Evolutionary conservation across 92 coral and sea anemone genomes (phyloP).

Genomic region (Plumapathes pennacea): DNA sequence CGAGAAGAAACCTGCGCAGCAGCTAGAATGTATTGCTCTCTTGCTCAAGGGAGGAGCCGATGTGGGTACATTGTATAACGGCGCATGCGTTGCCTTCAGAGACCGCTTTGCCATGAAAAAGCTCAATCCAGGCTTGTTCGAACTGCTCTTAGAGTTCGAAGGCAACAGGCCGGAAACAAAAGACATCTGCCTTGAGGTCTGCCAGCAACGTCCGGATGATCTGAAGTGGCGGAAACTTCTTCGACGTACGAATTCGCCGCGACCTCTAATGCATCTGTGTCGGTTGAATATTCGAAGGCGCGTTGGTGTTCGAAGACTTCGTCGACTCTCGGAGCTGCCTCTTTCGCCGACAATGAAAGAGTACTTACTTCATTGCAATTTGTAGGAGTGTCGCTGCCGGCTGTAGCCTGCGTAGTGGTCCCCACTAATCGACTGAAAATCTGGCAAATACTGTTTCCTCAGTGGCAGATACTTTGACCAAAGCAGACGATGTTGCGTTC

Average conservation of each 20-base stretch:
- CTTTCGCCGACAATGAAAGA: constrained; percentile 52
- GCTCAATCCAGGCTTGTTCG: constrained; percentile 30
- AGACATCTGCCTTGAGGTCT: constrained; percentile 16
- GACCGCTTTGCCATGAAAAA: constrained; percentile 36
- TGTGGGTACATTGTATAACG: constrained; percentile 29
- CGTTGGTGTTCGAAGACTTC: constrained; percentile 36
- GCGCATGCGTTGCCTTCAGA: constrained; percentile 46
- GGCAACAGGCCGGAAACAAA: constrained; percentile 34
- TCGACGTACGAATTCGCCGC: constrained; percentile 49
- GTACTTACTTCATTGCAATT: constrained; percentile 36
- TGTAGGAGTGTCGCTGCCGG: too few species aligned
- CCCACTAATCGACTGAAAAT: too few species aligned
- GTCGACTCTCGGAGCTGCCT: constrained; percentile 49
- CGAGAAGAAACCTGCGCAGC: constrained; percentile 19
- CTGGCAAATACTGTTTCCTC: too few species aligned
- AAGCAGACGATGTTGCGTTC: too few species aligned
- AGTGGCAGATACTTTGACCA: too few species aligned
- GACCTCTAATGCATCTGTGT: constrained; percentile 55
- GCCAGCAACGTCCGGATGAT: constrained; percentile 6
- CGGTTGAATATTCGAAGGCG: constrained; percentile 55
- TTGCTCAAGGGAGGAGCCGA: constrained; percentile 64
- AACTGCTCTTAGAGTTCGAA: constrained; percentile 53
- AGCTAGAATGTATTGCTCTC: constrained; percentile 62
- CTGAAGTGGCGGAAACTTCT: constrained; percentile 40
- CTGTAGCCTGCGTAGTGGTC: too few species aligned